Evolutionary conservation across 2,113 vertebrate genomes (phyloP), one percentile per base, ranked within the genome.

Genomic region (Macquaria ambigua): DNA sequence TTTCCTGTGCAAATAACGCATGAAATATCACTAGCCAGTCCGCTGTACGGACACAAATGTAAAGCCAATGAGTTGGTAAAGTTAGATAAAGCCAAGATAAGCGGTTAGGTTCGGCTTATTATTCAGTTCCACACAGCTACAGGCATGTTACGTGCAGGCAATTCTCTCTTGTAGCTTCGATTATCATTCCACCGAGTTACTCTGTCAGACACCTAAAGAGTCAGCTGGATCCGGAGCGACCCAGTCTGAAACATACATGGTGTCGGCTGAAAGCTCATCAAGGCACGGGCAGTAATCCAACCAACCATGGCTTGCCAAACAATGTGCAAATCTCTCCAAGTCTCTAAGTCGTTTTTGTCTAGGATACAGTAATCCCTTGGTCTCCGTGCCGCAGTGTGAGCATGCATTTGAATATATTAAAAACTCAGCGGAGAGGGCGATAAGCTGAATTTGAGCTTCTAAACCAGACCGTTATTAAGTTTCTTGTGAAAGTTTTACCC

Each of bases 351-450:
- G 20, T 82, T 88, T 91, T 90, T 88, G 88, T 92, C 82, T 85
- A 20, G 88, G 83, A 84, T 77, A 85, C 74, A 84, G 83, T 92
- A 94, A 91, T 92, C 91, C 92, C 74, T 31, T 48, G 81, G 83
- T 86, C 86, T 86, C 74, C n/a, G 66, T 80, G 89, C 91, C 55
- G 86, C 90, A 89, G 85, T 64, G 79, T 62, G 87, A 91, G 90
- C 83, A 86, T 88, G 70, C 53, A 93, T 92, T 74, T 91, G 89
- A 92, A 94, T 92, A 83, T 52, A 92, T 92, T 90, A 87, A 83
- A 79, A 85, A 74, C 50, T 68, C 70, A 37, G 52, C 28, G 9
- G 79, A 80, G 84, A 85, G 69, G 85, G 70, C 18, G 83, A 90
- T 82, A 89, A 90, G 91, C 83, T 82, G 84, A 79, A 90, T 84